A percentile compares a stretch with the other conserved stretches of the same genome.
These are phyloP conservation scores for Atherix ibis DNA, from an alignment of 2,888 invertebrate genomes.

Conservation along the genomic window DNA sequence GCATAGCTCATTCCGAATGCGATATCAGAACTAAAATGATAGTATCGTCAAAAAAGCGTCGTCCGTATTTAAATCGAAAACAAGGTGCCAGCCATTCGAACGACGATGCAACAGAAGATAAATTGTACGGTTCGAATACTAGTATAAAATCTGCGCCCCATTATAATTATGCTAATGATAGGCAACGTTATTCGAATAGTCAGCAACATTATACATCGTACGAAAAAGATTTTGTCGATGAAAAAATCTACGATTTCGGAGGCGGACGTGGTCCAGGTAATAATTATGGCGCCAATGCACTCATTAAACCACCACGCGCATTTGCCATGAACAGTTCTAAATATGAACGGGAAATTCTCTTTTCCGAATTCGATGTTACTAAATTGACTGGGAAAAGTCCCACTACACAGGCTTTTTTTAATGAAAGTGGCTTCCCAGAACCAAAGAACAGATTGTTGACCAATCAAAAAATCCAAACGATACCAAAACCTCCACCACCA, in stretches of 20 bases:
- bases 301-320: slow-evolving; percentile 18
- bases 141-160: slow-evolving; percentile 35
- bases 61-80: slow-evolving; percentile 26
- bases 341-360: slow-evolving; percentile 14
- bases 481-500: slow-evolving; percentile 15
- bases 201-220: slow-evolving; percentile 11
- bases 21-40: slow-evolving; percentile 33
- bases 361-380: slow-evolving; percentile 30
- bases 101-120: slow-evolving; percentile 22
- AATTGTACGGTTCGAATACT: slow-evolving; percentile 33
- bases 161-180: slow-evolving; percentile 23
- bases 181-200: slow-evolving; percentile 10
- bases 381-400: slow-evolving; percentile 34
- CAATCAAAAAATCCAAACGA: slow-evolving; percentile 15
- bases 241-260: slow-evolving; percentile 30
- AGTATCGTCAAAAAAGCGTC: slow-evolving; percentile 21
- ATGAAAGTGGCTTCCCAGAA: neutral
- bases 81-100: slow-evolving; percentile 20
- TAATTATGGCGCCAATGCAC: slow-evolving; percentile 17
- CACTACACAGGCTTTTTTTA: slow-evolving; percentile 17
- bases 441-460: neutral
- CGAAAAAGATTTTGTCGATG: slow-evolving; percentile 16
- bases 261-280: slow-evolving; percentile 25
- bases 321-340: slow-evolving; percentile 16
- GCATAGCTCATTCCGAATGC: slow-evolving; percentile 39